Evolutionary conservation across 2,797 vertebrate species (phyloP), one percentile per base, ranked within the genome.

Genomic region (Etheostoma perlongum): DNA sequence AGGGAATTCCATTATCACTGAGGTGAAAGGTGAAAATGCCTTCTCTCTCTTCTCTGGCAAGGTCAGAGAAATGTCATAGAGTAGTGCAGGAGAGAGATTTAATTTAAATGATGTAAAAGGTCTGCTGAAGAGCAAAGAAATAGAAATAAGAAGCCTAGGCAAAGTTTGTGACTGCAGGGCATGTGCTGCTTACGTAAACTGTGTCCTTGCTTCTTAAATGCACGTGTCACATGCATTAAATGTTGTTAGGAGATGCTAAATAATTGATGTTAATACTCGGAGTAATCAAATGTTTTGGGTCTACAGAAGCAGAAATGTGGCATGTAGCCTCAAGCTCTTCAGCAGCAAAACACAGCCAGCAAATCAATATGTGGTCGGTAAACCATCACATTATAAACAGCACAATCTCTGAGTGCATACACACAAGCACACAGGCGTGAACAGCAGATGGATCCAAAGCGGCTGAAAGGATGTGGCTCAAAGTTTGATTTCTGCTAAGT

Each of bases 301-400:
- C 72, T 73, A 40, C 53, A 81, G 67, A 82, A 67, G 68, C 64
- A 85, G 76, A 85, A 84, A 89, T 83, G 83, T 78, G 59, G 49
- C 10, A 8, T 27, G 27, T 77, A 57, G 81, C 76, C 77, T 75
- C 36, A 15, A 88, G 86, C 75, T 71, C 64, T 54, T 72, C 64
- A 21, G 79, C 71, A 77, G 88, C 76, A 85, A 87, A 87, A 87
- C 85, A 82, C 80, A 85, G 57, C 76, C 67, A 83, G 83, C 49
- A 73, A 89, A 92, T 90, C 85, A 88, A 92, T 91, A 91, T 83
- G 82, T 85, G 85, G 79, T 80, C 51, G 42, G 75, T 84, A 92
- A 93, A 89, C 68, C 78, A 83, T 89, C 79, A 90, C 90, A 91
- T 89, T 90, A 81, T 79, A 78, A 88, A 83, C 83, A 84, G 72